Evolutionary conservation across 2,113 vertebrate genomes (phyloP).

Genomic region (Eulemur rufifrons): DNA sequence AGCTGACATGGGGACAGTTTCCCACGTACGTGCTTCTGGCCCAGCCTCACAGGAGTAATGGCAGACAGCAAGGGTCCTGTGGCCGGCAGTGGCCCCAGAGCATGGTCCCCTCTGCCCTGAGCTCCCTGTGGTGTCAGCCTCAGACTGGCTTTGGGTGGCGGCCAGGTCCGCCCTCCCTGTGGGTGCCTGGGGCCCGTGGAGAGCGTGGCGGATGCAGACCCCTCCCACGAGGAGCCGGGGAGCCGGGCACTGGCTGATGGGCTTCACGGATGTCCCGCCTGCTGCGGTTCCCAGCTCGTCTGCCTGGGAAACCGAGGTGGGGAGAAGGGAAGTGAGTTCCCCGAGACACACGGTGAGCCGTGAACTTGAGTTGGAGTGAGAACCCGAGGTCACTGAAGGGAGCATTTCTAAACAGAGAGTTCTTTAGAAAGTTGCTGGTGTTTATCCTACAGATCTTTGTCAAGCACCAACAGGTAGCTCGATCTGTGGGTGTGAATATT

Average conservation of each 20-base stretch:
- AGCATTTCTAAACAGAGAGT: not conserved
- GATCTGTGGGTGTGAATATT: not conserved
- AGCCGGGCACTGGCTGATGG: not conserved
- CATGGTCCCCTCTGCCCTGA: not conserved
- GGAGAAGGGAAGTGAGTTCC: not conserved
- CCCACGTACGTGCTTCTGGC: not conserved
- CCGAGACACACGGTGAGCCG: rapidly evolving
- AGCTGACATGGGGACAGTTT: not conserved
- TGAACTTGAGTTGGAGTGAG: not conserved
- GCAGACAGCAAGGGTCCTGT: not conserved
- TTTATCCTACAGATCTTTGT: not conserved
- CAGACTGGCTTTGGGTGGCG: too few species aligned
- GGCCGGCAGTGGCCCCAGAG: not conserved
- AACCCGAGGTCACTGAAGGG: not conserved
- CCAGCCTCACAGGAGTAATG: not conserved
- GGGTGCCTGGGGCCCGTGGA: not conserved
- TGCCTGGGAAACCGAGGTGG: not conserved
- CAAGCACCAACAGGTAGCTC: not conserved
- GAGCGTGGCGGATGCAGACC: not conserved
- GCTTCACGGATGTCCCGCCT: not conserved
- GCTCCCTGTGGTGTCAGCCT: not conserved
- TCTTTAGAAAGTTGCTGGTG: not conserved
- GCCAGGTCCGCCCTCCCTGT: not conserved
- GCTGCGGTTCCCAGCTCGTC: not conserved
- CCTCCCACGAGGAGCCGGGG: too few species aligned